phyloP scores from a whole-genome alignment of 2,888 invertebrate species.

The Trachelus stipa region DNA sequence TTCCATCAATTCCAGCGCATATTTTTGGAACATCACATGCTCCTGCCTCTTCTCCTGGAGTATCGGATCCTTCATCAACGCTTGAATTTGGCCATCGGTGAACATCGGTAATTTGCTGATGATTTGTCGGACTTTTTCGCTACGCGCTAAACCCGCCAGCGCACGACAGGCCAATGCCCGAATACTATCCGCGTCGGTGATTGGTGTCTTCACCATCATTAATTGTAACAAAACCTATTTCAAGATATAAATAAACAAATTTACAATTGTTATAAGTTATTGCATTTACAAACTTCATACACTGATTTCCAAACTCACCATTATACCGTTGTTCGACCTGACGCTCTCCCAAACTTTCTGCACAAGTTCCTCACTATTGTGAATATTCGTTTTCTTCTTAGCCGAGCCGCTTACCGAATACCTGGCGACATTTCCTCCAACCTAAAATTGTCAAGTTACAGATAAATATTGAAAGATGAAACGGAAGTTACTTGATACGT shows the following conservation, averaged over 20 bases:
- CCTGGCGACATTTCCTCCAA: conserved; percentile 69
- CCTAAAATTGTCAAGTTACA: conserved; percentile 49
- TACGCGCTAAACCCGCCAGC: conserved; percentile 92
- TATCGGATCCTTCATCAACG: conserved; percentile 95
- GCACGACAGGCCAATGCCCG: conserved; percentile 94
- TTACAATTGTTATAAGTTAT: no score
- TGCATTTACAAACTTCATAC: not conserved
- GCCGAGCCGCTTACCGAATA: conserved; percentile 68
- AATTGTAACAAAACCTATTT: conserved; percentile 82
- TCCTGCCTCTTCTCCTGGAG: conserved; percentile 95
- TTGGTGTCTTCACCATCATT: conserved; percentile 92
- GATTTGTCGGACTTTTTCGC: conserved; percentile 93
- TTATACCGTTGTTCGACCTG: conserved; percentile 94
- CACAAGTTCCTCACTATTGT: conserved; percentile 86
- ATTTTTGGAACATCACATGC: conserved; percentile 95
- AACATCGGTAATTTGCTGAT: conserved; percentile 95
- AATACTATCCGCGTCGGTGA: conserved; percentile 96
- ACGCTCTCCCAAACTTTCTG: conserved; percentile 96
- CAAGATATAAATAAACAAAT: conserved; percentile 22
- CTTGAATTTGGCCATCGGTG: conserved; percentile 92
- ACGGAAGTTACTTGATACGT: not conserved
- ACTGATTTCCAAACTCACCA: conserved; percentile 72
- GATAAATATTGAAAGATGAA: conserved; percentile 11
- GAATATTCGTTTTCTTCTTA: conserved; percentile 73
- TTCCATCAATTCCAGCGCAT: conserved; percentile 90